These are phyloP conservation scores for Eumaeus atala DNA, from an alignment of 1,140 invertebrate species.

Conservation along the genomic window DNA sequence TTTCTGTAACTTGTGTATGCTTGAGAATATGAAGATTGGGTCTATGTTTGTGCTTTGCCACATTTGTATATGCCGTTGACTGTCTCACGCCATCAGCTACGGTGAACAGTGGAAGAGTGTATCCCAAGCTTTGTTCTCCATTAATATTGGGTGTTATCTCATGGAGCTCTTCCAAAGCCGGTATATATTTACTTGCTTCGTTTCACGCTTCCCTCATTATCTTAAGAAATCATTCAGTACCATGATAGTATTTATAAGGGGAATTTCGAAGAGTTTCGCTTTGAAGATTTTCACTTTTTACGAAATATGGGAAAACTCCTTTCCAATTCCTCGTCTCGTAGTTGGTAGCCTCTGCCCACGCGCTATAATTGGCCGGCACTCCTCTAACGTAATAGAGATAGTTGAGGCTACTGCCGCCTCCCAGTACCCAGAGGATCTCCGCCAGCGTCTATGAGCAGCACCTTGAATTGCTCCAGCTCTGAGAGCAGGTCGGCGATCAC, in stretches of 20 bases:
- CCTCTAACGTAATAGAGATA: slow-evolving; percentile 74
- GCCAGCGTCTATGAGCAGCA: slow-evolving; percentile 70
- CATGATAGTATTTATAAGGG: slow-evolving; percentile 18
- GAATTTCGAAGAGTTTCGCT: slow-evolving; percentile 19
- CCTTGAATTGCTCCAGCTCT: slow-evolving; percentile 40
- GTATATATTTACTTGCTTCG: slow-evolving; percentile 21
- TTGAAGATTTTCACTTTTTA: slow-evolving; percentile 28
- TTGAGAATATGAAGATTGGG: slow-evolving; percentile 66
- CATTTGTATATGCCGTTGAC: slow-evolving; percentile 74
- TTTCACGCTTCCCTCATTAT: slow-evolving; percentile 21
- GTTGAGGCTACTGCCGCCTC: slow-evolving; percentile 83
- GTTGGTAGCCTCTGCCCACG: slow-evolving; percentile 25
- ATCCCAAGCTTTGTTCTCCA: slow-evolving; percentile 29
- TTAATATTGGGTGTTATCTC: slow-evolving; percentile 30
- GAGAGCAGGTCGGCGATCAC: slow-evolving; percentile 75
- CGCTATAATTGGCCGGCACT: slow-evolving; percentile 25
- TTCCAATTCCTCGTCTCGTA: slow-evolving; percentile 28
- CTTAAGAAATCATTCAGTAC: slow-evolving; percentile 26
- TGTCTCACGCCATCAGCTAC: slow-evolving; percentile 75
- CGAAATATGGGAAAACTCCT: slow-evolving; percentile 28
- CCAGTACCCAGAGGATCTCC: slow-evolving; percentile 73
- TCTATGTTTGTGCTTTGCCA: slow-evolving; percentile 68
- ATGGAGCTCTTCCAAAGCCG: slow-evolving; percentile 32
- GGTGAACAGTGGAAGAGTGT: slow-evolving; percentile 61
- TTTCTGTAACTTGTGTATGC: slow-evolving; percentile 33